A percentile compares a stretch with the other conserved stretches of the same genome.
Conservation (phyloP, 2,888 invertebrate genomes). For the Sphaerophoria taeniata region DNA sequence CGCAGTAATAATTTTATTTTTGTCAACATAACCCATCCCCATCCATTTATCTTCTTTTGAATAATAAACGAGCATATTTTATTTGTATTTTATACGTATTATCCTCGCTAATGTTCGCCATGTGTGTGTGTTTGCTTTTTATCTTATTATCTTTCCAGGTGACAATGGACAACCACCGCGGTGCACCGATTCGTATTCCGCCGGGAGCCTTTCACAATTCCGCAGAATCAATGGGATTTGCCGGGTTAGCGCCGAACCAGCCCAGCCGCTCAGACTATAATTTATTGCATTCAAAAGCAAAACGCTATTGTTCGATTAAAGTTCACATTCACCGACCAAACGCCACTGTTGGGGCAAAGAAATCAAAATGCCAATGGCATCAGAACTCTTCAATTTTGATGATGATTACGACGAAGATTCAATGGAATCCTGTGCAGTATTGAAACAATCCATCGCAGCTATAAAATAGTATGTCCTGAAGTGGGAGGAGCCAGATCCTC, state of each 20-base stretch:
- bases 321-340: slow-evolving; percentile 79
- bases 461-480: no score
- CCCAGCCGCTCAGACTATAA: slow-evolving; percentile 80
- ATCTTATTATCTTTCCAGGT: slow-evolving; percentile 75
- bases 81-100: slow-evolving; percentile 36
- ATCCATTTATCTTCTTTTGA: slow-evolving; percentile 7
- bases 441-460: slow-evolving; percentile 48
- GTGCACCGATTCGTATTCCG: slow-evolving; percentile 83
- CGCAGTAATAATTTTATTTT: slow-evolving; percentile 26
- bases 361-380: neutral
- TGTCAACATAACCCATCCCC: neutral
- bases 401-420: slow-evolving; percentile 24
- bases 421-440: slow-evolving; percentile 29
- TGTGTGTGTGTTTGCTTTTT: slow-evolving; percentile 39
- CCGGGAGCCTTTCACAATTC: slow-evolving; percentile 83
- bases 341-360: neutral
- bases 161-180: slow-evolving; percentile 82
- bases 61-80: slow-evolving; percentile 10
- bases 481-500: no score
- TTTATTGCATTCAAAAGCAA: slow-evolving; percentile 82
- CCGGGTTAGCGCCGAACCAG: slow-evolving; percentile 76
- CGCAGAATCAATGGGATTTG: slow-evolving; percentile 79
- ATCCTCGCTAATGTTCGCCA: no score
- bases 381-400: slow-evolving; percentile 28
- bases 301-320: slow-evolving; percentile 81